Conservation (phyloP, 2,113 vertebrate genomes). For the Thamnophis sirtalis region DNA sequence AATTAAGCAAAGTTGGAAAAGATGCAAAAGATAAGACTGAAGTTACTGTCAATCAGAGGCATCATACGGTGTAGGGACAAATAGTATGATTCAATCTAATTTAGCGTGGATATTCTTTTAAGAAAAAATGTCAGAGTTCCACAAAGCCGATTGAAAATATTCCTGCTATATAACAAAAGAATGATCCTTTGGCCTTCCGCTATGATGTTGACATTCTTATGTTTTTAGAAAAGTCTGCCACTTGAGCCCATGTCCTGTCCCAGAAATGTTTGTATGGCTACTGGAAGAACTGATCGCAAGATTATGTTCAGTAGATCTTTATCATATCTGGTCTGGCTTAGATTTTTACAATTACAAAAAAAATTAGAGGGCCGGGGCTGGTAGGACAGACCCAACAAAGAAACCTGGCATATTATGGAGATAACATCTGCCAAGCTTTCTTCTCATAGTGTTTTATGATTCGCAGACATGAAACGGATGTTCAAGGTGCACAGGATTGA, state of each 20-base stretch:
- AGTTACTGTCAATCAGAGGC: not conserved
- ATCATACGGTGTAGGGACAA: too few species aligned
- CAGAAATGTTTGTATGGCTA: not conserved
- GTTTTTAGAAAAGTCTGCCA: not conserved
- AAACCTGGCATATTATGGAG: not conserved
- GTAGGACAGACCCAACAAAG: not conserved
- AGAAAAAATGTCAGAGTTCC: not conserved
- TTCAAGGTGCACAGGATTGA: not conserved
- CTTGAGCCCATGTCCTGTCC: not conserved
- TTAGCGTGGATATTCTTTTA: not conserved
- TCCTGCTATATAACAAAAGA: not conserved
- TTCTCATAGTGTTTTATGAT: not conserved
- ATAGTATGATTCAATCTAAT: not conserved
- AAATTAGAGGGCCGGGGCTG: not conserved
- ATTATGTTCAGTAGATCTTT: not conserved
- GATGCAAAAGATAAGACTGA: not conserved
- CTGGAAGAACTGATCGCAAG: not conserved
- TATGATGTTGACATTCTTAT: not conserved
- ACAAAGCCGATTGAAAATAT: not conserved
- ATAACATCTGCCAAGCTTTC: not conserved
- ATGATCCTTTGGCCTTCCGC: not conserved
- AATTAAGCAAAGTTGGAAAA: not conserved
- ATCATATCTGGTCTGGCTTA: not conserved
- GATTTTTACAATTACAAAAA: not conserved
- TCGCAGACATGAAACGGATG: not conserved